A percentile compares a stretch with the other conserved stretches of the same genome.
phyloP scores from a whole-genome alignment of 2,888 invertebrate genomes.

The Scaptomyza caliginosa region DNA sequence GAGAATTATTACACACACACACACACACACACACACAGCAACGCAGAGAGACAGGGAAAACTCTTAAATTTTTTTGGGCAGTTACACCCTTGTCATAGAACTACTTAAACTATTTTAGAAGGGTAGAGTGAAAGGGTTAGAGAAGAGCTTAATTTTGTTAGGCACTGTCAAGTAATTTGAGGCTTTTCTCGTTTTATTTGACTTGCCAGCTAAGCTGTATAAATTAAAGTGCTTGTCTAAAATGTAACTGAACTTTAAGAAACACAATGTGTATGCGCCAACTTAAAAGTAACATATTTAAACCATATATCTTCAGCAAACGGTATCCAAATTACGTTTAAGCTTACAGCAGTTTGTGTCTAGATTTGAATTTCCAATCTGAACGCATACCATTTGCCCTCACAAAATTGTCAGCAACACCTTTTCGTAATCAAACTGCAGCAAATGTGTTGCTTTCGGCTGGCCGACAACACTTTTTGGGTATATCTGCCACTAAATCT shows the following conservation, averaged over 20 bases:
- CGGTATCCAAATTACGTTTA: neutral
- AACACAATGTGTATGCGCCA: neutral
- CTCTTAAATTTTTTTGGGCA: conserved; percentile 17
- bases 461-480: conserved; percentile 6
- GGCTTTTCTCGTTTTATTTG: neutral
- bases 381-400: neutral
- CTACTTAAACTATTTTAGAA: conserved; percentile 10
- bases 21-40: neutral
- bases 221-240: neutral
- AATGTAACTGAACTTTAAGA: neutral
- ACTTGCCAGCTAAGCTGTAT: conserved; percentile 13
- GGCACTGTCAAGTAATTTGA: conserved; percentile 19
- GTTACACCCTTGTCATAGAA: conserved; percentile 25
- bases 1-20: conserved; percentile 22
- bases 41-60: neutral
- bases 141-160: conserved; percentile 1
- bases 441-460: conserved; percentile 16
- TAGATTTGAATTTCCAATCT: neutral
- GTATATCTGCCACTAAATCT: conserved; percentile 27
- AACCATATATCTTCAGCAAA: neutral
- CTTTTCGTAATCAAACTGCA: conserved; percentile 44
- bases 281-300: too few relatives aligned
- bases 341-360: neutral
- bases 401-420: conserved; percentile 27
- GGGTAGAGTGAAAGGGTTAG: neutral